Evolutionary conservation across 1,140 invertebrate species (phyloP).

Genomic region (Zaprionus gabonicus): DNA sequence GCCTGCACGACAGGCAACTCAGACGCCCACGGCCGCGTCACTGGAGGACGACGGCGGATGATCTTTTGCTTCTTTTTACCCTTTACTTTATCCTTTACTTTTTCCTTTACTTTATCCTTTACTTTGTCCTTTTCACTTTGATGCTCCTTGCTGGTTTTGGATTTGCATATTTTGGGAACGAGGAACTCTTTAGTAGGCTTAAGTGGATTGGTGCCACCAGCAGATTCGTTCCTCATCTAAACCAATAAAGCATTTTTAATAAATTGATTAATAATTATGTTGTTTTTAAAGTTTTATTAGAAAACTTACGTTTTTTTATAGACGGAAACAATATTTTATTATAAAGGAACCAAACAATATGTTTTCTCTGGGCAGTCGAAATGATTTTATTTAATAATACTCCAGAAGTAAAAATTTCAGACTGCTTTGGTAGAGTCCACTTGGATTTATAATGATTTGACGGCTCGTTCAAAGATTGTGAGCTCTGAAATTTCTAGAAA

Average conservation of each 20-base stretch:
- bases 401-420: too few species aligned
- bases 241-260: too few species aligned
- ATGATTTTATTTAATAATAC: too few species aligned
- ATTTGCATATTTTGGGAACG: neutral
- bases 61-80: neutral
- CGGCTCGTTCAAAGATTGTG: neutral
- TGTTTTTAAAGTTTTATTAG: too few species aligned
- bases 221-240: too few species aligned
- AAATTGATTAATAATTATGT: too few species aligned
- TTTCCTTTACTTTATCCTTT: neutral
- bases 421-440: neutral
- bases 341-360: too few species aligned
- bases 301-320: too few species aligned
- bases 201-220: too few species aligned
- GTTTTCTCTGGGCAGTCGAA: too few species aligned
- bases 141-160: neutral
- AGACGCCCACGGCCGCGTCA: neutral
- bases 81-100: neutral
- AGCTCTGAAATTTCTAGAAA: neutral
- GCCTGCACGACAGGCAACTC: neutral
- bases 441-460: neutral
- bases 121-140: neutral
- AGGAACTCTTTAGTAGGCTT: too few species aligned
- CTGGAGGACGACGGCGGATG: too few species aligned
- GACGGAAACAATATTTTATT: neutral